A percentile compares a stretch with the other conserved stretches of the same genome.
Evolutionary conservation across 2,888 invertebrate species (phyloP).

Genomic region (Euspilapteryx auroguttella): DNA sequence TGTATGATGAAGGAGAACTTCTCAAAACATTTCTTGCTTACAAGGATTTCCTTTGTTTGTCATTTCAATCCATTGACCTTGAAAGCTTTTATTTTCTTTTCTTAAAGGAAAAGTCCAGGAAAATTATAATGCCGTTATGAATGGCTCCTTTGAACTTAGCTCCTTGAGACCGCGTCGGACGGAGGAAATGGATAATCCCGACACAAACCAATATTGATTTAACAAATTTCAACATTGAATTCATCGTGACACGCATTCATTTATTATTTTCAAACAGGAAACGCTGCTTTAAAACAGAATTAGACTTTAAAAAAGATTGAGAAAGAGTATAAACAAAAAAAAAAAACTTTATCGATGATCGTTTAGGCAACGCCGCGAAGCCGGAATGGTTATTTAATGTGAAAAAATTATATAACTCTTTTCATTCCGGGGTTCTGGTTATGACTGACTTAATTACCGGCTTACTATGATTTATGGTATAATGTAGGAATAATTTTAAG

Average conservation of each 20-base stretch:
- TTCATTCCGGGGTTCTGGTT: conserved; percentile 46
- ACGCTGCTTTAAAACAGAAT: no score
- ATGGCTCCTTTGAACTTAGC: no score
- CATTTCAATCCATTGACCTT: no score
- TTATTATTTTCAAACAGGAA: conserved; percentile 11
- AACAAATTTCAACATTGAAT: conserved; percentile 1
- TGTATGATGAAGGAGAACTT: no score
- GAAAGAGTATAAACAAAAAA: no score
- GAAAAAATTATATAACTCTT: conserved; percentile 50
- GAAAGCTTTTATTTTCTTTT: no score
- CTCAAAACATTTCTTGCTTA: no score
- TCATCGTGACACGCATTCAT: conserved; percentile 1
- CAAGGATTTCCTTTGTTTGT: no score
- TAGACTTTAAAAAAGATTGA: no score
- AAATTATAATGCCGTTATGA: no score
- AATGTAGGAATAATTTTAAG: conserved; percentile 51
- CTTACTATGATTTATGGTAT: conserved; percentile 58
- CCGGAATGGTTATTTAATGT: conserved; percentile 54
- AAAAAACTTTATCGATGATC: conserved; percentile 33
- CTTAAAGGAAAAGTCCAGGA: no score
- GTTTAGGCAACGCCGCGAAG: conserved; percentile 26
- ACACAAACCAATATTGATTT: conserved; percentile 1
- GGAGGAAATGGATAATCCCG: background rate
- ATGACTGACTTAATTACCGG: conserved; percentile 59
- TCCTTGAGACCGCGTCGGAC: no score